Evolutionary conservation across 2,888 invertebrate genomes (phyloP), one percentile per base, ranked within the genome.

Genomic region (Teleiodes luculella): DNA sequence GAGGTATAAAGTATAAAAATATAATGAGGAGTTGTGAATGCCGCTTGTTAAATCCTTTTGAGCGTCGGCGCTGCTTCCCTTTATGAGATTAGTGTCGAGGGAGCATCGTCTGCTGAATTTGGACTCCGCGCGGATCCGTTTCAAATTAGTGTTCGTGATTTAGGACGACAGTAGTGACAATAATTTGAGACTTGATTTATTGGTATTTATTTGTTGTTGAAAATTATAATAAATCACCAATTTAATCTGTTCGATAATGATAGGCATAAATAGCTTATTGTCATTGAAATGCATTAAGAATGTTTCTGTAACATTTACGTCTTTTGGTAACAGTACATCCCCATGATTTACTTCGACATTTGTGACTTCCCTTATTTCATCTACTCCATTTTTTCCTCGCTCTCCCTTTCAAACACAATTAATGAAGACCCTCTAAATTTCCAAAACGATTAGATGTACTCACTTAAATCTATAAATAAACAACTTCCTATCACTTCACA

Each of bases 11-110:
- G 86, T 86, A 88, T 88, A 88, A 88, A 88, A 87, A 88, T 88
- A 88, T 88, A 88, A 89, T 88, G 88, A 88, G 84, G 72, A 78
- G 72, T 72, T 70, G 80, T 84, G 86, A 86, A 85, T 84, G 79
- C 73, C 83, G 86, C 89, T 89, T 87, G 88, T 88, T 89, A 88
- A 86, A 86, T 86, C 86, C 88, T 83, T 86, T 86, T 86, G 86
- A 87, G 83, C 75, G 80, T 72, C 75, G 69, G 64, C 62, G 72
- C 66, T 71, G 64, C 76, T 56, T 61, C 67, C 84, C 81, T 88
- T 87, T 86, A 75, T 80, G 77, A 74, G 86, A 86, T 87, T 85
- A 86, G 80, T 67, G 76, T 63, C 72, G 72, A 64, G 64, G 66
- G 68, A 67, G 63, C 58, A 60, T 65, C 67, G 67, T 70, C 74